A percentile compares a stretch with the other conserved stretches of the same genome.
phyloP scores from a whole-genome alignment of 2,797 vertebrate genomes.

The Echiichthys vipera region DNA sequence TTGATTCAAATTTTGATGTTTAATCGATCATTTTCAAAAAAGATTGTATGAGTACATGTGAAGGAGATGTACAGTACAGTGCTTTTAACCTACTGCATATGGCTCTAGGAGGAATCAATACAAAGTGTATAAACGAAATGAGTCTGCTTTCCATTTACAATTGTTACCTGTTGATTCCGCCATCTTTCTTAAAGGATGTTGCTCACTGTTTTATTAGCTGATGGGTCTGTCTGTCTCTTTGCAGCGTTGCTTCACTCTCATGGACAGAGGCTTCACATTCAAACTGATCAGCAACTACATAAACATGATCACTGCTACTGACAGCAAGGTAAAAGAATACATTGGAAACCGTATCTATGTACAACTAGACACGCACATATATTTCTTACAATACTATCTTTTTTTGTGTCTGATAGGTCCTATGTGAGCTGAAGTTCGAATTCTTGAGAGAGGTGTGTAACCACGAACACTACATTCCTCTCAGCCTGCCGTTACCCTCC shows the following conservation, averaged over 20 bases:
- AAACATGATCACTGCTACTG: conserved; percentile 94
- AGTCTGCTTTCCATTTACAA: conserved; percentile 15
- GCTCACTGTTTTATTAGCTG: conserved; percentile 13
- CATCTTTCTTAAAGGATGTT: conserved; percentile 24
- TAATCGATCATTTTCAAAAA: background rate
- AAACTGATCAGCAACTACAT: conserved; percentile 94
- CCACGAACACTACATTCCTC: conserved; percentile 96
- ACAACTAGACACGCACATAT: background rate
- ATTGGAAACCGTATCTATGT: background rate
- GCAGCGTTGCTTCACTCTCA: conserved; percentile 95
- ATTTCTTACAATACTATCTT: background rate
- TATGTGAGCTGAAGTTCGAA: conserved; percentile 96
- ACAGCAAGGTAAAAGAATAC: conserved; percentile 89
- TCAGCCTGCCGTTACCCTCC: conserved; percentile 94
- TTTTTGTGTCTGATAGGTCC: conserved; percentile 75
- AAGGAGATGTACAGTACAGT: background rate
- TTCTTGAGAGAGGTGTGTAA: conserved; percentile 98
- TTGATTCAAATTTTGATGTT: background rate
- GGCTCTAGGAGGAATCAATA: conserved; percentile 23
- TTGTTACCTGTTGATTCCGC: conserved; percentile 36
- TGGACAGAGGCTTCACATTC: conserved; percentile 97
- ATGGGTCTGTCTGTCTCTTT: conserved; percentile 34
- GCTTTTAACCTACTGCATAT: background rate
- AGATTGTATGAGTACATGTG: background rate
- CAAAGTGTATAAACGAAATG: conserved; percentile 8